Evolutionary conservation across 2,888 invertebrate species (phyloP).

Genomic region (Esperia sulphurella): DNA sequence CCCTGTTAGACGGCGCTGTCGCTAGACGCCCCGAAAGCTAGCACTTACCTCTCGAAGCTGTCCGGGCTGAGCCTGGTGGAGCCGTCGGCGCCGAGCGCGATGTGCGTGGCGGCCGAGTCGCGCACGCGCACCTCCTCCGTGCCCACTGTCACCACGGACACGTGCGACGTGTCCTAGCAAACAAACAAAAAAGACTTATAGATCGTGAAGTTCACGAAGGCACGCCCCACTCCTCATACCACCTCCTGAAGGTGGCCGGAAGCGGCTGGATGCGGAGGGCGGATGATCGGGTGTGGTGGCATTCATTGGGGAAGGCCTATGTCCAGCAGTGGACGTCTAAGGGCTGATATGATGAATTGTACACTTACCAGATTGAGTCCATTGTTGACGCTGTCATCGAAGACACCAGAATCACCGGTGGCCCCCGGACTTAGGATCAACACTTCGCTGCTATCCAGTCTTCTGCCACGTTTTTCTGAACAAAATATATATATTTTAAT

Average conservation of each 20-base stretch:
- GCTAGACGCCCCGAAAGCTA: too few relatives aligned
- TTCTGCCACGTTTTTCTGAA: conserved; percentile 75
- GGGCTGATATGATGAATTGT: too few relatives aligned
- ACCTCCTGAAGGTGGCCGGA: too few relatives aligned
- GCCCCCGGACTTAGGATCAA: conserved; percentile 87
- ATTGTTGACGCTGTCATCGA: conserved; percentile 67
- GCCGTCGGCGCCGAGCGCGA: conserved; percentile 57
- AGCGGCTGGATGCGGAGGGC: too few relatives aligned
- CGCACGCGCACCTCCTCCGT: conserved; percentile 88
- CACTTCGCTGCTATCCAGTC: conserved; percentile 92
- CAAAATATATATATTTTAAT: too few relatives aligned
- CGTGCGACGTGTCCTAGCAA: conserved; percentile 89
- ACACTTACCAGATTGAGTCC: conserved; percentile 51
- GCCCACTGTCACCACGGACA: conserved; percentile 94
- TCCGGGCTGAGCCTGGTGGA: conserved; percentile 70
- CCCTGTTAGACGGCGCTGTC: too few relatives aligned
- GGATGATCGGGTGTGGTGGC: too few relatives aligned
- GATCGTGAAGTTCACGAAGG: too few relatives aligned
- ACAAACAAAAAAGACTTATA: background rate
- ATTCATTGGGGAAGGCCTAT: too few relatives aligned
- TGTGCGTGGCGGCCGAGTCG: conserved; percentile 80
- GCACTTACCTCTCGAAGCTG: conserved; percentile 75
- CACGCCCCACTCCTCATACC: too few relatives aligned
- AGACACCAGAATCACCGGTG: conserved; percentile 82
- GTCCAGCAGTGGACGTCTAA: too few relatives aligned